Evolutionary conservation across 2,113 vertebrate species (phyloP), one percentile per base, ranked within the genome.

Genomic region (Budorcas taxicolor): DNA sequence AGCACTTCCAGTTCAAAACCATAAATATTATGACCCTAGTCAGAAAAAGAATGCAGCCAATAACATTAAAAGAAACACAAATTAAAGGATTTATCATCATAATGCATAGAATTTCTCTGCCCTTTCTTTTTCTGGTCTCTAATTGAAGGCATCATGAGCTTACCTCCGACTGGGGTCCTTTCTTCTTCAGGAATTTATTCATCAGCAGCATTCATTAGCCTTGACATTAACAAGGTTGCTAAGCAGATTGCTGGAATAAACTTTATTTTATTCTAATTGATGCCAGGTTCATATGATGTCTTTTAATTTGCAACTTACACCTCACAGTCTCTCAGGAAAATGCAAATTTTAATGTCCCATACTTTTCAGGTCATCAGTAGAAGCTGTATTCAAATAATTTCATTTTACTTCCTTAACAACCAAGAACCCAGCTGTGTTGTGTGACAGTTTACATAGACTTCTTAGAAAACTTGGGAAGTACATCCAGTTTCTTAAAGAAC

Each of bases 1-100:
- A 99, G 99, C 90, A 99, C 99, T 98, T 99, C 99, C 98, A 99
- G 98, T 98, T 99, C 99, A 99, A 99, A 99, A 33, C 99, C 99
- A 98, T 99, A 99, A 98, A 99, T 99, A 99, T 99, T 99, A 96
- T 99, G 99, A 98, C 99, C 99, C 99, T 99, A 98, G 95, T 91
- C 92, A 98, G 87, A 98, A 98, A 92, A 98, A 98, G 60, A 98
- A 97, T 92, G 85, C 98, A 98, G 96, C 96, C 98, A 98, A 98
- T 98, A 98, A 98, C 74, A 98, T 98, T 97, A 97, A 90, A 98
- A 98, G 90, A 97, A 98, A 98, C 90, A 90, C 97, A 99, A 99
- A 98, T 98, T 97, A 97, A 96, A 98, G 97, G 96, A 98, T 97
- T 98, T 98, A 98, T 94, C 98, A 98, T 98, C 97, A 96, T 95